phyloP scores from a whole-genome alignment of 2,888 invertebrate species.

The Sinohyriopsis cumingii region DNA sequence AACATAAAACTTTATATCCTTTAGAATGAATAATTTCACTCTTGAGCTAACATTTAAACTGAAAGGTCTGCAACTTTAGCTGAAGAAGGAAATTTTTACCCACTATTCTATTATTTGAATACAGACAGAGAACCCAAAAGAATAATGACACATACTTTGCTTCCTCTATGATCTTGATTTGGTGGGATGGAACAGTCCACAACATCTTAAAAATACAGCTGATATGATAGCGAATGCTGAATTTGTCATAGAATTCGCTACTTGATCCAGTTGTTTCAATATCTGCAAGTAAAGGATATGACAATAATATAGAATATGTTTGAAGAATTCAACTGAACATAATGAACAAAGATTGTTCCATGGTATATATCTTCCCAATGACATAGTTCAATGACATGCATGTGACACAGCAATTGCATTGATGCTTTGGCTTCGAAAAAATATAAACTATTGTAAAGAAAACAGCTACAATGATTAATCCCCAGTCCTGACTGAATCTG shows the following conservation, averaged over 20 bases:
- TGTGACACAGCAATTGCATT: too few relatives aligned
- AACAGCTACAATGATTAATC: too few relatives aligned
- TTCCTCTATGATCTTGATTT: constrained; percentile 89
- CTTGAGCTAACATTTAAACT: not conserved
- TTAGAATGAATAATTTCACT: too few relatives aligned
- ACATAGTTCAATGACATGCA: too few relatives aligned
- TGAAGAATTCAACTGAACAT: too few relatives aligned
- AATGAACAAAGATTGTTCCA: too few relatives aligned
- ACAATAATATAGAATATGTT: not conserved
- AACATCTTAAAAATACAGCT: constrained; percentile 94
- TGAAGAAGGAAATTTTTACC: not conserved
- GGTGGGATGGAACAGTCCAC: constrained; percentile 93
- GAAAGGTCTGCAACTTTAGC: not conserved
- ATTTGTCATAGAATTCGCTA: constrained; percentile 99
- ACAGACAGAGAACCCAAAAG: too few relatives aligned
- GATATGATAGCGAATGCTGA: constrained; percentile 97
- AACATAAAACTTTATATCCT: not conserved
- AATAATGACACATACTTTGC: constrained; percentile 76
- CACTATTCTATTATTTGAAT: not conserved
- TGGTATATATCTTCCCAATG: too few relatives aligned
- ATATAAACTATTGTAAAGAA: too few relatives aligned
- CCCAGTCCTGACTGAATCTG: too few relatives aligned
- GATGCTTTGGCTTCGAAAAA: too few relatives aligned
- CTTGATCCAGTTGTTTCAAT: constrained; percentile 98
- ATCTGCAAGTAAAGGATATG: constrained; percentile 74